These are phyloP conservation scores for Cranoglanis bouderius DNA, from an alignment of 2,113 vertebrate genomes.

Conservation along the genomic window DNA sequence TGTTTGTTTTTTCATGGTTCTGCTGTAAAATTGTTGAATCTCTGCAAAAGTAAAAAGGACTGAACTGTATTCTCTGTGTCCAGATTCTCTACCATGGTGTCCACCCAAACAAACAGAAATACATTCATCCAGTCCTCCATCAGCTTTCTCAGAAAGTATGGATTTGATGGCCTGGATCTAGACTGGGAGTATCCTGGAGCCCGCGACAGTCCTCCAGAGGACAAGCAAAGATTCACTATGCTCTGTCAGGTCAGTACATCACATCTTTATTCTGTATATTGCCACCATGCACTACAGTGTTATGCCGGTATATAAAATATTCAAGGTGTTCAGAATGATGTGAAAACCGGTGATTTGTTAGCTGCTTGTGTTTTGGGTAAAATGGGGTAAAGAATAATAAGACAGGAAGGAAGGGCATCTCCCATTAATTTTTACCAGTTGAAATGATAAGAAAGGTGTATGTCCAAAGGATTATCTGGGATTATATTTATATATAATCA, in stretches of 20 bases:
- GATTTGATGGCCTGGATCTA: conserved; percentile 79
- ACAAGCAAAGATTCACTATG: conserved; percentile 74
- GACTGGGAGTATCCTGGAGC: conserved; percentile 78
- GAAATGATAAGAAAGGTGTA: too few species aligned
- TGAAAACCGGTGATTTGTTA: background rate
- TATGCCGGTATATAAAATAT: background rate
- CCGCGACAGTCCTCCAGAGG: conserved; percentile 72
- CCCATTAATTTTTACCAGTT: too few species aligned
- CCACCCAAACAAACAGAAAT: conserved; percentile 63
- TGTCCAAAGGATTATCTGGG: too few species aligned
- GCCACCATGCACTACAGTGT: too few species aligned
- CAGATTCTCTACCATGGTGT: conserved; percentile 73
- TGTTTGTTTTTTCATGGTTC: background rate
- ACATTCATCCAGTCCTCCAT: conserved; percentile 78
- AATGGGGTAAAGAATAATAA: background rate
- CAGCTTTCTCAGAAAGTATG: conserved; percentile 65
- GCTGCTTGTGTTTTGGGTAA: background rate
- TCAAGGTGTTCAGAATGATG: background rate
- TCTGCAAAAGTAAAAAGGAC: background rate
- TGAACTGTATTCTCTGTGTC: background rate
- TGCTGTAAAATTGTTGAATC: background rate
- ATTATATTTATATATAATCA: too few species aligned
- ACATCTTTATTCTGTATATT: background rate
- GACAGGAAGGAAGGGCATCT: too few species aligned
- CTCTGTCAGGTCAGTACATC: conserved; percentile 71